phyloP scores from a whole-genome alignment of 2,797 vertebrate genomes.

The Hybognathus amarus region DNA sequence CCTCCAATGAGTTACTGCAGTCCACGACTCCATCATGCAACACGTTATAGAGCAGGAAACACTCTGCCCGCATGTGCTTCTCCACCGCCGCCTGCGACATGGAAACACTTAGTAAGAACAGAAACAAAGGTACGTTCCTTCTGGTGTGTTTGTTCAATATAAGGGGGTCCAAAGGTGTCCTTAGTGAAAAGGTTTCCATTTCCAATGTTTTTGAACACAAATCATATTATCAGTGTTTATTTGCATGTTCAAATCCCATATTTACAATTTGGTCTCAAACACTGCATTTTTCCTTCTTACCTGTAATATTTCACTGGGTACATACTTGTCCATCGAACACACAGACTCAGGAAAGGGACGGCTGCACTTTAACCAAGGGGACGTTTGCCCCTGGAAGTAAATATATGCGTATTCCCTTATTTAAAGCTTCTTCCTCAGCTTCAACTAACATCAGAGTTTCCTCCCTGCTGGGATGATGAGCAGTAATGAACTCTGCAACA shows the following conservation, averaged over 20 bases:
- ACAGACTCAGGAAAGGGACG: constrained; percentile 36
- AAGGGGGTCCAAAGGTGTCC: background rate
- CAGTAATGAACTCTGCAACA: constrained; percentile 83
- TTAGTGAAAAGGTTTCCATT: background rate
- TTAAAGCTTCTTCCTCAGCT: constrained; percentile 78
- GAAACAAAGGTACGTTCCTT: background rate
- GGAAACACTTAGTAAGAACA: no score
- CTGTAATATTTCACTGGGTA: constrained; percentile 73
- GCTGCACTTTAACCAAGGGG: constrained; percentile 71
- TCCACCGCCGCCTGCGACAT: constrained; percentile 83
- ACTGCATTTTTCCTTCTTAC: constrained; percentile 59
- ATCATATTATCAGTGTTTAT: background rate
- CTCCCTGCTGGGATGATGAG: constrained; percentile 66
- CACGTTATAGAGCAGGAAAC: constrained; percentile 84
- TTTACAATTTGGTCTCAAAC: background rate
- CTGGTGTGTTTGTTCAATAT: background rate
- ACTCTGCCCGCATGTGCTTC: constrained; percentile 82
- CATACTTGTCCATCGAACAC: constrained; percentile 67
- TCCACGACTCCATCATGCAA: constrained; percentile 82
- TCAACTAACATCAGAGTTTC: constrained; percentile 76
- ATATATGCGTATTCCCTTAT: constrained; percentile 83
- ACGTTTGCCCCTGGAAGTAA: constrained; percentile 83
- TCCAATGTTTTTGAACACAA: background rate
- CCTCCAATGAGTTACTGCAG: constrained; percentile 94
- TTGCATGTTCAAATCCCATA: no score